Evolutionary conservation across 2,113 vertebrate species (phyloP), one percentile per base, ranked within the genome.

Genomic region (Sapayoa aenigma): DNA sequence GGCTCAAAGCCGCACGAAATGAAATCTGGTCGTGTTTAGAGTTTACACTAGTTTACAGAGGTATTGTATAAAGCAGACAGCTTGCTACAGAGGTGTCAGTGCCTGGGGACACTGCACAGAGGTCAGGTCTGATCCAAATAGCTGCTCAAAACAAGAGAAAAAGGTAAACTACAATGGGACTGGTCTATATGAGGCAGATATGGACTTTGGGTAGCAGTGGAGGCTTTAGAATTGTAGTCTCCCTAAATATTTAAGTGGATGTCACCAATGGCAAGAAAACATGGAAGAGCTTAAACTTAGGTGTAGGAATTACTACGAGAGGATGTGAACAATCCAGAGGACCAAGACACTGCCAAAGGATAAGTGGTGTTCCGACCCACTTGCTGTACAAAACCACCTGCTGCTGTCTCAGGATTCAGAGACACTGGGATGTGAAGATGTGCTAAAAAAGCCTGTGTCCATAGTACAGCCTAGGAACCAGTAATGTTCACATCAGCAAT

Each of bases 381-480:
- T 20, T 49, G 9, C 25, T 33, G 23, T 12, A 4, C 16, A 24
- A n/a, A 84, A 59, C 9, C 13, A 55, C 17, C 73, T 46, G 24
- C 30, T 75, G 42, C 12, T 44, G 28, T 49, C 23, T 27, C 42
- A 60, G 58, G 27, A 44, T 37, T 33, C 8, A 55, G 27, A 68
- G 24, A 28, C 12, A 6, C 2, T 3, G 5, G 24, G 20, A 25
- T 46, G 27, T 0, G 0, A 24, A 21, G 11, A 4, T 44, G 24
- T 33, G 30, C 25, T 39, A 33, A 21, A 41, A 87, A 55, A 33
- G 9, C 3, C 73, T 14, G 42, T 27, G 6, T 23, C 58, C 27
- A 8, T 17, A 79, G 24, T 4, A 5, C 49, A 60, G 37, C 25
- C 33, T 66, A 66, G 35, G 44, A 79, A 21, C 24, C 9, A 60